These are phyloP conservation scores for Montifringilla adamsi DNA, from an alignment of 2,113 vertebrate species.

Conservation along the genomic window DNA sequence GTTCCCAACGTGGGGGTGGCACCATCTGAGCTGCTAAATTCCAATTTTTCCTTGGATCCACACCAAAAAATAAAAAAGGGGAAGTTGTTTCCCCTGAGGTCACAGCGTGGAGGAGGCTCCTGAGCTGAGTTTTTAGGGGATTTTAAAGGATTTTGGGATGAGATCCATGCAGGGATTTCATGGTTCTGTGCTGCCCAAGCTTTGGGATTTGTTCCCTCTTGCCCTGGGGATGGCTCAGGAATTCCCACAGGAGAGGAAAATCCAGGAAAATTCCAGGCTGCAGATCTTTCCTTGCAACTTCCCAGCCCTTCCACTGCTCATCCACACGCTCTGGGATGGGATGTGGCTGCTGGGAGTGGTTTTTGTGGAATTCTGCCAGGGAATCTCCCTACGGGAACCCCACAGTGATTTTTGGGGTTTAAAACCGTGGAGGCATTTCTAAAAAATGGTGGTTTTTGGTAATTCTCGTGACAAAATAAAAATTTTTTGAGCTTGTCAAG, in stretches of 20 bases:
- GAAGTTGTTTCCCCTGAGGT: neutral
- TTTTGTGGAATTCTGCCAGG: neutral
- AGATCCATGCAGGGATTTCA: neutral
- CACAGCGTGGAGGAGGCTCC: neutral
- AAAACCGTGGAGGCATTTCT: too few relatives aligned
- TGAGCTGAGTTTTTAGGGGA: fast-evolving
- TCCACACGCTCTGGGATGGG: fast-evolving
- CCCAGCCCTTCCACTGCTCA: fast-evolving
- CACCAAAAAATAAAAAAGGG: neutral
- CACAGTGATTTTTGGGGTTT: neutral
- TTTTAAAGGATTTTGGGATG: neutral
- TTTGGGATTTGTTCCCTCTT: neutral
- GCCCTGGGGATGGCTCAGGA: neutral
- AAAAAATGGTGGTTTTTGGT: too few relatives aligned
- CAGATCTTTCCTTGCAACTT: neutral
- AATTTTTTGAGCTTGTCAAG: too few relatives aligned
- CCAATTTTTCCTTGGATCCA: neutral
- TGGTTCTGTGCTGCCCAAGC: neutral
- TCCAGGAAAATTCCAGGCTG: neutral
- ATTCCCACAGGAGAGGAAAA: fast-evolving
- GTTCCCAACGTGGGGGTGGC: neutral
- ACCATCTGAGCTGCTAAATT: constrained; percentile 33
- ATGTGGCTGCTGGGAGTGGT: neutral
- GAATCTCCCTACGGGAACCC: neutral
- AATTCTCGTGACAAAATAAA: too few relatives aligned